phyloP scores from a whole-genome alignment of 2,797 vertebrate species.

The Dendrocincla tyrannina region DNA sequence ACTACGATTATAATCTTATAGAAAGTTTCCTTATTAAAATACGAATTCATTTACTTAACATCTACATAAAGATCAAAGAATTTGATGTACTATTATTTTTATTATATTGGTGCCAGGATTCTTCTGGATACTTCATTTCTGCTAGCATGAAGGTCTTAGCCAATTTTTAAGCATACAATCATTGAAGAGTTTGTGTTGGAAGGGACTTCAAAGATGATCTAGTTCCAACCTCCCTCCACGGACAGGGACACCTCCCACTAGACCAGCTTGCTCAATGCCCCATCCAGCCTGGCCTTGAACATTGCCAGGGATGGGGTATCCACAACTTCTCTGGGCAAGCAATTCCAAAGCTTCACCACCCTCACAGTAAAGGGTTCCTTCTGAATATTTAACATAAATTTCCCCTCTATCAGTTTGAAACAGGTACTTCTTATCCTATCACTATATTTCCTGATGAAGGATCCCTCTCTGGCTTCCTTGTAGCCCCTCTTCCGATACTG shows the following conservation, averaged over 20 bases:
- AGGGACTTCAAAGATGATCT: not conserved
- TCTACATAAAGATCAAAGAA: not conserved
- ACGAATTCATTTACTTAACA: not conserved
- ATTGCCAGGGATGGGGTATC: not conserved
- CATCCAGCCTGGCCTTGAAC: not conserved
- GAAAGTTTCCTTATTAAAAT: not conserved
- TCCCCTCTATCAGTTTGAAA: not conserved
- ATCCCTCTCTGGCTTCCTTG: not conserved
- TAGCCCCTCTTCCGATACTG: not conserved
- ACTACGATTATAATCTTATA: not conserved
- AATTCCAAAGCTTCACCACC: not conserved
- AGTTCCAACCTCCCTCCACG: fast-evolving
- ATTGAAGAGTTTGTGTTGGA: not conserved
- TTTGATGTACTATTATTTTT: not conserved
- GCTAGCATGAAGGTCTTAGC: not conserved
- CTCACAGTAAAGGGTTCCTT: not conserved
- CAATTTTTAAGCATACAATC: not conserved
- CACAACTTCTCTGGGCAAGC: not conserved
- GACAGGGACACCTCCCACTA: not conserved
- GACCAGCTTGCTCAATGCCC: not conserved
- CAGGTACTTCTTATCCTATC: not conserved
- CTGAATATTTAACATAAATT: not conserved
- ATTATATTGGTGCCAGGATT: not conserved
- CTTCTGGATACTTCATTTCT: not conserved
- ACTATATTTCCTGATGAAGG: not conserved